Conservation (phyloP, 2,113 vertebrate species). For the Chiloscyllium plagiosum region DNA sequence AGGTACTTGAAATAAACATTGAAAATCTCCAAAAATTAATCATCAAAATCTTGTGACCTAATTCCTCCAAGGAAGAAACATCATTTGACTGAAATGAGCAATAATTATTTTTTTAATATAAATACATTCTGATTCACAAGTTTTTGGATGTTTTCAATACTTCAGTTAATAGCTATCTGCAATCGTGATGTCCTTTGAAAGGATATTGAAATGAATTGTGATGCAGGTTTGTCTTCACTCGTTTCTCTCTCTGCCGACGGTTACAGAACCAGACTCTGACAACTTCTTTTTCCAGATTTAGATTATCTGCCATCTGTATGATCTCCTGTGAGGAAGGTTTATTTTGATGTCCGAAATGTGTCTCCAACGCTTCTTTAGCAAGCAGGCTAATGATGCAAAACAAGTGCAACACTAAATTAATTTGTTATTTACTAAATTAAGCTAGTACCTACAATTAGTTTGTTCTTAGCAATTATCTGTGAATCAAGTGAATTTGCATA, state of each 20-base stretch:
- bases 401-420: background rate
- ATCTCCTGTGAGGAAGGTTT: conserved; percentile 97
- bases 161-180: conserved; percentile 51
- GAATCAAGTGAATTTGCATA: background rate
- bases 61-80: background rate
- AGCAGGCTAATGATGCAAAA: conserved; percentile 63
- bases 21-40: background rate
- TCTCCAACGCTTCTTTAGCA: conserved; percentile 91
- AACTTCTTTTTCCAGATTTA: conserved; percentile 95
- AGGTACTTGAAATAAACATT: background rate
- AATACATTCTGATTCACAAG: background rate
- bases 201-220: conserved; percentile 73
- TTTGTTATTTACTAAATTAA: background rate
- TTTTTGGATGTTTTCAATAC: background rate
- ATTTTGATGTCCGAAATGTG: conserved; percentile 85
- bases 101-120: background rate
- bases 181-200: conserved; percentile 72
- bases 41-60: background rate
- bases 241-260: conserved; percentile 88
- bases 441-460: background rate
- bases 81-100: background rate
- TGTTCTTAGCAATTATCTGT: background rate
- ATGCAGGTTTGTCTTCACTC: conserved; percentile 92
- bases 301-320: conserved; percentile 83
- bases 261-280: conserved; percentile 99